Base-by-base conservation (phyloP, 2,888 invertebrate genomes). In the Hypomecis punctinalis region DNA sequence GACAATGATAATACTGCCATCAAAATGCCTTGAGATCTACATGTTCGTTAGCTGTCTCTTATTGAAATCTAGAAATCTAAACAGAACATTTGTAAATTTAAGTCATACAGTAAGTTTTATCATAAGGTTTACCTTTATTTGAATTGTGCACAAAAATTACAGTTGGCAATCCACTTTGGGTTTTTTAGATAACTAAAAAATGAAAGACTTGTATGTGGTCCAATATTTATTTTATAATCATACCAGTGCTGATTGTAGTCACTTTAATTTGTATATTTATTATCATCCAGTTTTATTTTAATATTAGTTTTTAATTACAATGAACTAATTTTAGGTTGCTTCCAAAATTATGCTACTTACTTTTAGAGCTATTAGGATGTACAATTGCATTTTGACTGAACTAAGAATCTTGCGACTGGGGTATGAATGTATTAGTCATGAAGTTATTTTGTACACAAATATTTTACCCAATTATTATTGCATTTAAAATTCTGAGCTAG, bases 141-240 rank as follows among this genome's bases (percentile, higher is more conserved):
- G 70, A 58, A 72, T 72, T 73, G 61, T 76, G 78, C 77, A 78
- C 78, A 78, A 78, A 75, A 76, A 74, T 79, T 73, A 75, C 67
- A 70, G 77, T 76, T 76, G 68, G 76, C 73, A 72, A 74, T 61
- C 52, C 57, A 68, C 42, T 59, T 65, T 72, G 65, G 11, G 36
- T 39, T 68, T 71, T 73, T 76, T 62, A 71, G 11, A 72, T 73
- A 76, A 70, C 72, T 72, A 76, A 83, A 59, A 78, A 84, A 80
- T 82, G 71, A 86, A 89, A 90, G 89, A 90, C 89, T 90, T 89
- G 77, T 82, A 83, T 81, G 89, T 86, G 91, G 91, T 91, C 91
- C 91, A 91, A 91, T 86, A 81, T 79, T 83, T 81, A 79, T 82
- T 85, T 83, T 79, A 13, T 51, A 80, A 68, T 63, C 45, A 72